Base-by-base conservation (phyloP, 2,797 vertebrate species). In the Semaprochilodus insignis region DNA sequence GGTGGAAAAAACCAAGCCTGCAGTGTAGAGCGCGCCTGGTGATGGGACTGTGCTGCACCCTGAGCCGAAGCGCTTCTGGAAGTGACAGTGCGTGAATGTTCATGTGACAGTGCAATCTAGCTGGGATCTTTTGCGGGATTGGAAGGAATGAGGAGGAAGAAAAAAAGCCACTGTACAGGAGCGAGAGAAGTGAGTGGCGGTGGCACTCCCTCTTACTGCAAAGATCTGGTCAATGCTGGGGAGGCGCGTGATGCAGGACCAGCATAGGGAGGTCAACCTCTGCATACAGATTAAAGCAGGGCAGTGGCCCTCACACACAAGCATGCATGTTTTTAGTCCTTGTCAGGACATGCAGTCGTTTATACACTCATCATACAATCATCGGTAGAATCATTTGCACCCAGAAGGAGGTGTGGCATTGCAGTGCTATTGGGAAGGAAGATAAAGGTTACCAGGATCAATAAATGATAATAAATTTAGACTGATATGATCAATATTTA, bases 261-360 rank as follows among this genome's bases (percentile, higher is more conserved):
- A 78, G 36, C 13, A n/a, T 27, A 80, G 59, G 1, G 60, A 51
- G 70, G 65, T 77, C 31, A 31, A 75, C 23, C 72, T 66, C 27
- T 73, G 79, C 77, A 84, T 76, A 86, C 81, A 80, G 81, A 87
- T 78, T 75, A 81, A 65, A 75, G 54, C 60, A 25, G 11, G 51
- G 44, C 70, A 63, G 23, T 57, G 66, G 27, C 65, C 21, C 66
- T 31, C 70, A 72, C 65, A 57, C 71, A 52, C 34, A 70, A 27
- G 17, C 23, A 31, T 54, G 10, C n/a, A 69, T 17, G 52, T 70
- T 51, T 44, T 23, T 48, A 51, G 48, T 15, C 13, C n/a, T 51
- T 71, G 21, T 14, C 40, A 25, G 67, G 6, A 72, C n/a, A 27
- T 51, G 48, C 14, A 27, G 4, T 65, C 63, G 10, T 13, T 2